phyloP scores from a whole-genome alignment of 2,888 invertebrate species.

The Resseliella maxima region DNA sequence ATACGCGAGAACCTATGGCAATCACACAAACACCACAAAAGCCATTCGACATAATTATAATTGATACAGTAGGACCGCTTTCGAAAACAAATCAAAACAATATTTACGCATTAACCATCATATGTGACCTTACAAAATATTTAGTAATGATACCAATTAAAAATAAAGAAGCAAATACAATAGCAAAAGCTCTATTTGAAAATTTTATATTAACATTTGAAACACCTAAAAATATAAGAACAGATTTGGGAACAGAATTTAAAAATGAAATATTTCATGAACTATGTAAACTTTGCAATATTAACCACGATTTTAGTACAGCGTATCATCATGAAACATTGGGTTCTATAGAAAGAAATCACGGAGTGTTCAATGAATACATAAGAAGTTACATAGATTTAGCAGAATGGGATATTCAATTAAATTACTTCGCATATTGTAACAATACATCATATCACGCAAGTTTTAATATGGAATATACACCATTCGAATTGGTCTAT shows the following conservation, averaged over 20 bases:
- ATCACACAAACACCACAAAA: not conserved
- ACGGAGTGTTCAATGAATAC: constrained; percentile 56
- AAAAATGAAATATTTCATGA: not conserved
- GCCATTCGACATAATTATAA: not conserved
- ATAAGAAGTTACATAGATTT: not conserved
- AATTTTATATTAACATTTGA: constrained; percentile 58
- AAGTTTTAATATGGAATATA: not conserved
- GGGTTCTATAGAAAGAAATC: constrained; percentile 57
- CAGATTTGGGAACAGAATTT: constrained; percentile 47
- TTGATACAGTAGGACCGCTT: constrained; percentile 14
- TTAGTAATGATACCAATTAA: constrained; percentile 56
- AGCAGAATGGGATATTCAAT: not conserved
- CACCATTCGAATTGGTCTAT: not conserved
- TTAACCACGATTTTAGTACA: constrained; percentile 56
- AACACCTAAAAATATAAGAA: not conserved
- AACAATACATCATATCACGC: not conserved
- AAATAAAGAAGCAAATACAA: constrained; percentile 59
- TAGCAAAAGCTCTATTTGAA: constrained; percentile 58
- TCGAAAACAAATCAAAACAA: not conserved
- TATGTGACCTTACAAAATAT: constrained; percentile 6
- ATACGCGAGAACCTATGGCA: not conserved
- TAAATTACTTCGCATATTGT: not conserved
- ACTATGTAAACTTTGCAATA: not conserved
- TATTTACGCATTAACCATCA: not conserved
- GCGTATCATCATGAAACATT: constrained; percentile 57